These are phyloP conservation scores for Drosophila repleta DNA, from an alignment of 1,140 invertebrate genomes.

Conservation along the genomic window DNA sequence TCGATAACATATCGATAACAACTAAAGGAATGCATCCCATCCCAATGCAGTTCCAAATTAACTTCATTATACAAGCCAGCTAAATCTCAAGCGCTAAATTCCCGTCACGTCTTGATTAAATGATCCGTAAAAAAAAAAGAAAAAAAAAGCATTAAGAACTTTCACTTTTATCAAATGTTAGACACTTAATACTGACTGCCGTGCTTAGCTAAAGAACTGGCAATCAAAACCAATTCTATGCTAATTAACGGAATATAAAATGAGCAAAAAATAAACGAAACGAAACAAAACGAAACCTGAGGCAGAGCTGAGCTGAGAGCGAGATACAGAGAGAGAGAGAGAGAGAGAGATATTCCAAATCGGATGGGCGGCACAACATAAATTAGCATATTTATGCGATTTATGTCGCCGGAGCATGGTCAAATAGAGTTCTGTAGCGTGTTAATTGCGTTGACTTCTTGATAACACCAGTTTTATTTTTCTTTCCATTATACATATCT, in stretches of 20 bases:
- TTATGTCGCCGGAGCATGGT: slow-evolving; percentile 51
- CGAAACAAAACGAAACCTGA: slow-evolving; percentile 44
- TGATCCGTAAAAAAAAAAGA: no score
- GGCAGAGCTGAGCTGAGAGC: slow-evolving; percentile 1
- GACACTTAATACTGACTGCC: slow-evolving; percentile 1
- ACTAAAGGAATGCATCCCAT: not conserved
- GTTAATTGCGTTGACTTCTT: slow-evolving; percentile 48
- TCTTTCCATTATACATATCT: not conserved
- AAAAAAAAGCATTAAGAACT: slow-evolving; percentile 8
- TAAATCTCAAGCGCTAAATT: not conserved
- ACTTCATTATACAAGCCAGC: no score
- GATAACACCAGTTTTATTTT: slow-evolving; percentile 45
- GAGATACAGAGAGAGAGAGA: no score
- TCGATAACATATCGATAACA: not conserved
- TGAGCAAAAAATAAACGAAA: slow-evolving; percentile 40
- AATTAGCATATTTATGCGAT: slow-evolving; percentile 68
- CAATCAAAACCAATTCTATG: slow-evolving; percentile 29
- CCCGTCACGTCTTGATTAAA: not conserved
- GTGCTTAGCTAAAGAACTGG: slow-evolving; percentile 8
- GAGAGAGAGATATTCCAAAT: slow-evolving; percentile 8
- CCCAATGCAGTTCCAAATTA: not conserved
- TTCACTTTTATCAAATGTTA: slow-evolving; percentile 38
- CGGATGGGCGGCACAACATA: slow-evolving; percentile 36
- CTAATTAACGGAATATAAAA: slow-evolving; percentile 40
- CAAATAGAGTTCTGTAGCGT: slow-evolving; percentile 46